phyloP scores from a whole-genome alignment of 2,113 vertebrate genomes.

The Corythoichthys haematopterus region DNA sequence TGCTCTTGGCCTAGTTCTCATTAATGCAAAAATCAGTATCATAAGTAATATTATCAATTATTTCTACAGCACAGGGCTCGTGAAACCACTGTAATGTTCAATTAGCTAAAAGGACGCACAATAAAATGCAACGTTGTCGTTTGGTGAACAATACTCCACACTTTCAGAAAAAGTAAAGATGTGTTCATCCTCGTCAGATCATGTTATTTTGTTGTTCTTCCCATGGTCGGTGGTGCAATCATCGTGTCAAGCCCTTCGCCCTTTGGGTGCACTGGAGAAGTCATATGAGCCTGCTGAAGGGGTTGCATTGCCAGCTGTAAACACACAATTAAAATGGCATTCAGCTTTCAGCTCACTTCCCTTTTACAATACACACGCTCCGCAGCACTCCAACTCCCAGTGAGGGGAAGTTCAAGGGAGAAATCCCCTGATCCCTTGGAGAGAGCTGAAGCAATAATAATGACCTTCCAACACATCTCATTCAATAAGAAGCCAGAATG shows the following conservation, averaged over 20 bases:
- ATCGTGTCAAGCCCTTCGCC: slow-evolving; percentile 60
- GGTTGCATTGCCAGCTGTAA: slow-evolving; percentile 36
- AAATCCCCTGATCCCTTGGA: slow-evolving; percentile 49
- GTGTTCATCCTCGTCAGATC: neutral
- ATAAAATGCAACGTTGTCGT: slow-evolving; percentile 25
- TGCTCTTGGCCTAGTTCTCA: slow-evolving; percentile 14
- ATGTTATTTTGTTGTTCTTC: slow-evolving; percentile 6
- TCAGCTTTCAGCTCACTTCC: slow-evolving; percentile 53
- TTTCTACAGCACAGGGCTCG: slow-evolving; percentile 2
- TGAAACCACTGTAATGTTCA: slow-evolving; percentile 4
- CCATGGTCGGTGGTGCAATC: slow-evolving; percentile 47
- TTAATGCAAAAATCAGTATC: slow-evolving; percentile 28
- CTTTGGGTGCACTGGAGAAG: slow-evolving; percentile 48
- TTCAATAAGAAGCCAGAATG: slow-evolving; percentile 26
- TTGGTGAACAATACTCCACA: slow-evolving; percentile 17
- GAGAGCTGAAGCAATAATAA: slow-evolving; percentile 48
- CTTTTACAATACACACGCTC: slow-evolving; percentile 52
- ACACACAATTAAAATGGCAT: slow-evolving; percentile 61
- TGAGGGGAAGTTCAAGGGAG: slow-evolving; percentile 40
- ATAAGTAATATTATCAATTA: slow-evolving; percentile 15
- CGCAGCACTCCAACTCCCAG: slow-evolving; percentile 11
- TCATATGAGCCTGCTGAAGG: slow-evolving; percentile 52
- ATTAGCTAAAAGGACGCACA: neutral
- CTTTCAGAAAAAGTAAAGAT: neutral
- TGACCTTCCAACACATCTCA: slow-evolving; percentile 52